These are phyloP conservation scores for Cryptotermes secundus DNA, from an alignment of 1,140 invertebrate species.

Conservation along the genomic window DNA sequence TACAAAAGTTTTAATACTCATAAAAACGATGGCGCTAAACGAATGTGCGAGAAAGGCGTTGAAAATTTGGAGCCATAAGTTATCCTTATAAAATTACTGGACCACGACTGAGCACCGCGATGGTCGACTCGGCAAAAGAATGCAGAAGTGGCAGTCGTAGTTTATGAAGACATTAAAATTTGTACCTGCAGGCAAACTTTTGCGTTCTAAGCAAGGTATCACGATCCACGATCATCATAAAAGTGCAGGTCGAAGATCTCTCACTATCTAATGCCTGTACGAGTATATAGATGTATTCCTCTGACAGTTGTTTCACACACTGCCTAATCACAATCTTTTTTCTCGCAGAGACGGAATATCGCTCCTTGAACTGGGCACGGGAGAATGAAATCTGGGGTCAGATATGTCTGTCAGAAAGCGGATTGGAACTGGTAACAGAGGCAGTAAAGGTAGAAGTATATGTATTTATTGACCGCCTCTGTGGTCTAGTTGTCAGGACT, in stretches of 20 bases:
- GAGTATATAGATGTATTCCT: constrained; percentile 12
- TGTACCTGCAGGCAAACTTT: constrained; percentile 1
- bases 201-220: constrained; percentile 4
- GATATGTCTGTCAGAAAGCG: too few species aligned
- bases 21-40: neutral
- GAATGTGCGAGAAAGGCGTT: neutral
- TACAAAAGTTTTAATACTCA: neutral
- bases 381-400: too few species aligned
- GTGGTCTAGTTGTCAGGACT: too few species aligned
- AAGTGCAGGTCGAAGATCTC: constrained; percentile 14
- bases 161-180: constrained; percentile 6
- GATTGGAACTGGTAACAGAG: too few species aligned
- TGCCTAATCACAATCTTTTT: neutral
- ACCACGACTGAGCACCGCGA: neutral
- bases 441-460: too few species aligned
- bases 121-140: neutral
- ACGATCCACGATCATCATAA: constrained; percentile 19
- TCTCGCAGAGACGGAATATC: too few species aligned
- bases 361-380: too few species aligned
- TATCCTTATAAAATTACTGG: neutral
- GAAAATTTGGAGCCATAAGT: neutral
- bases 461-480: too few species aligned
- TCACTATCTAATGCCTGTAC: neutral
- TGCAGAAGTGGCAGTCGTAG: neutral
- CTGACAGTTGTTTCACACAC: neutral